Base-by-base conservation (phyloP, 2,113 vertebrate genomes). In the Cavia porcellus region DNA sequence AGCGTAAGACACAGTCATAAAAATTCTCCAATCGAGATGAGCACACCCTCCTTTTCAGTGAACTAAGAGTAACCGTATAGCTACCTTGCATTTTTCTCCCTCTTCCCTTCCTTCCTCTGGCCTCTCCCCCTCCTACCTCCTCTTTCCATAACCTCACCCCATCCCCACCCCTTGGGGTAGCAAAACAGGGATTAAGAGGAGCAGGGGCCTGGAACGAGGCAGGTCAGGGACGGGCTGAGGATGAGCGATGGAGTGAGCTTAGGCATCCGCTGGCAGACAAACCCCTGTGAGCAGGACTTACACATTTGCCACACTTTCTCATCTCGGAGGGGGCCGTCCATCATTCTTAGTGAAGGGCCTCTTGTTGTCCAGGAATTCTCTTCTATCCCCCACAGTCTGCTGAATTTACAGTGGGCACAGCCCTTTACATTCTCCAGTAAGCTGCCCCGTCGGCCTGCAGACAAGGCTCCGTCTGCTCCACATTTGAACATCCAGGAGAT, bases 261-360 rank as follows among this genome's bases (percentile, higher is more conserved):
- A 96, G 77, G 96, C 94, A 86, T 86, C 77, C 30, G 86, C 94
- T 92, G 92, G 94, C 95, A 93, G 94, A 62, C 94, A 94, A 95
- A 96, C 72, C 74, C 25, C 85, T 75, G 95, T 90, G 57, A 86
- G 85, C 94, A 97, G 90, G 94, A 97, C 88, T 92, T 97, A 68
- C 45, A 91, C 79, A 77, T 88, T 97, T 90, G 92, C 92, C 77
- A 80, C 62, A 59, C 88, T 93, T 85, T 77, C 57, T 96, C 87
- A 82, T 95, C 95, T 92, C 47, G 10, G 30, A 92, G 20, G 90
- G 12, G 52, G 45, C 35, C 74, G 94, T 90, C 55, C 72, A 74
- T 96, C 81, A 86, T 68, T 57, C 80, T 30, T 20, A 84, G 90
- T 74, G 79, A 77, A 86, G 70, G 28, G 38, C 64, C 90, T 88